Evolutionary conservation across 2,113 vertebrate species (phyloP).

Genomic region (Fulica atra): DNA sequence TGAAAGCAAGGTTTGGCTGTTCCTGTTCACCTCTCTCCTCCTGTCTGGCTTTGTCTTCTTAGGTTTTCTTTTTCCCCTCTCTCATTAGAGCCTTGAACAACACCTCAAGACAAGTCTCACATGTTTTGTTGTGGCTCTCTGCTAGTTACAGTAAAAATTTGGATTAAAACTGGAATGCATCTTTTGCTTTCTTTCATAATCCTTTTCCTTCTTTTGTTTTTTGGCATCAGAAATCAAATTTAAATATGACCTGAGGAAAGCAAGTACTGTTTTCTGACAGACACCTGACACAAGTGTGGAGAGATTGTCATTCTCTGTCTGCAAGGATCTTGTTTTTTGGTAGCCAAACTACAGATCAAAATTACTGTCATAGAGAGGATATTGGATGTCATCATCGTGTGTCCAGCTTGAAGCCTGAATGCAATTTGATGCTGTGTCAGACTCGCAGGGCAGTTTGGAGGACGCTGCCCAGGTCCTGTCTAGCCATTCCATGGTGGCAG

Average conservation of each 20-base stretch:
- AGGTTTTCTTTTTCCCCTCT: background rate
- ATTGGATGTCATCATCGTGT: background rate
- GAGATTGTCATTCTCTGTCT: background rate
- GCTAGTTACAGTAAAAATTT: background rate
- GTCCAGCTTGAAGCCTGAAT: background rate
- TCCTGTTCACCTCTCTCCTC: background rate
- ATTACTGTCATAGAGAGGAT: background rate
- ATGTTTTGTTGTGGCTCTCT: background rate
- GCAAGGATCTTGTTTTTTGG: background rate
- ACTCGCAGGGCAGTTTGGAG: background rate
- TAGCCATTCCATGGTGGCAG: fast-evolving
- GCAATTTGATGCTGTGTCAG: background rate
- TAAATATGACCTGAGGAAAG: background rate
- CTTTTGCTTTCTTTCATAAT: background rate
- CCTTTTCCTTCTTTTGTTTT: background rate
- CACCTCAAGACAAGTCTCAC: background rate
- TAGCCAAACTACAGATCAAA: background rate
- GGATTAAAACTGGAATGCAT: background rate
- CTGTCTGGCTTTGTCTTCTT: background rate
- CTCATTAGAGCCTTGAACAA: background rate
- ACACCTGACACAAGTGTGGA: background rate
- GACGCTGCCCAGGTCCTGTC: background rate
- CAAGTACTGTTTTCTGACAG: background rate
- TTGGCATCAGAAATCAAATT: background rate
- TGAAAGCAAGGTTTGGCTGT: background rate